These are phyloP conservation scores for Alouatta palliata DNA, from an alignment of 2,113 vertebrate genomes.

Conservation along the genomic window DNA sequence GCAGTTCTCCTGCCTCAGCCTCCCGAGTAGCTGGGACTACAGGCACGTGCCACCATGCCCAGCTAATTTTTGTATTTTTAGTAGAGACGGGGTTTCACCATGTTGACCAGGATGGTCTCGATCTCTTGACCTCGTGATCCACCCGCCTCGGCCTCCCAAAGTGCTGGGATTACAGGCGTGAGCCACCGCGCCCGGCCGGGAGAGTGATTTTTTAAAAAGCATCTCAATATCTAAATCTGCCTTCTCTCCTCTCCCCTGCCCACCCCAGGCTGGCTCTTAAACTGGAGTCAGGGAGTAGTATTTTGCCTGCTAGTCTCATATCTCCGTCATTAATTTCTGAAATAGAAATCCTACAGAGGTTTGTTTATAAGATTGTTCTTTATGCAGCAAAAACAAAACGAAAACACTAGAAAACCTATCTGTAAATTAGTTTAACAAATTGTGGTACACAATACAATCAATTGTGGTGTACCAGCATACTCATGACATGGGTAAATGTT, in stretches of 20 bases:
- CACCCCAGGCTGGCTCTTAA: neutral
- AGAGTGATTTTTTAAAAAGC: neutral
- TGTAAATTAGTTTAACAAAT: neutral
- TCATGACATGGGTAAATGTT: accelerated
- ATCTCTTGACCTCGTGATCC: too few species aligned
- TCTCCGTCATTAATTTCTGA: neutral
- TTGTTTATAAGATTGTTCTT: neutral
- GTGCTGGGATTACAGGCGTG: too few species aligned
- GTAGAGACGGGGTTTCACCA: too few species aligned
- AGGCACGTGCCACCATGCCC: too few species aligned
- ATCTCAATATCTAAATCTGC: neutral
- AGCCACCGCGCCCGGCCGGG: too few species aligned
- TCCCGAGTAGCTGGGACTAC: too few species aligned
- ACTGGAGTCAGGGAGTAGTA: neutral
- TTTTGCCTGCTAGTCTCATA: neutral
- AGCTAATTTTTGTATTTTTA: too few species aligned
- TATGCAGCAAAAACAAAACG: neutral
- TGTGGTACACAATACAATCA: neutral
- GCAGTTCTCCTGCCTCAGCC: too few species aligned
- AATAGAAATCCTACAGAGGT: neutral
- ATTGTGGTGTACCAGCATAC: accelerated
- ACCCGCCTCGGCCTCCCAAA: too few species aligned
- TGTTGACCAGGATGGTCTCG: too few species aligned
- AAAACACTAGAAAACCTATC: neutral
- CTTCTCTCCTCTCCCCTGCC: neutral